Base-by-base conservation (phyloP, 2,797 vertebrate genomes). In the Gymnothorax javanicus region DNA sequence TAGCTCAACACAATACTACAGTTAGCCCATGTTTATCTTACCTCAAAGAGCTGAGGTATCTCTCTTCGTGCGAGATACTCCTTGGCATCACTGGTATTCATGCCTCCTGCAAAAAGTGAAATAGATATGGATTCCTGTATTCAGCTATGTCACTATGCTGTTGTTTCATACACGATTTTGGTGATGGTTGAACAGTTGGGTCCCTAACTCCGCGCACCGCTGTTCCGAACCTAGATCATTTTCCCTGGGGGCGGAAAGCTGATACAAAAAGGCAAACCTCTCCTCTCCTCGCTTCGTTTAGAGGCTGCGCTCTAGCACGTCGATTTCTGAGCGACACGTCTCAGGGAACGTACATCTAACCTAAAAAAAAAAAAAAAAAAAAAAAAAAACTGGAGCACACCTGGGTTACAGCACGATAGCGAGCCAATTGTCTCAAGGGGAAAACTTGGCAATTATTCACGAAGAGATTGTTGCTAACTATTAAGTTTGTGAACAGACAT, bases 31-130 rank as follows among this genome's bases (percentile, higher is more conserved):
- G 89, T 91, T 1, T 73, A 59, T 89, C 97, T 95, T 95, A 99
- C 98, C 97, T 99, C 98, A 93, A 99, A 99, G 71, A 99, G 97
- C 95, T 98, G 98, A 87, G 98, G 98, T 91, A 99, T 98, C 95
- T 99, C 98, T 93, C 96, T 96, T 89, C 96, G 96, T 87, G 97
- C 95, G 92, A 99, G 97, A 88, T 99, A 99, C 91, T 99, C 98
- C 96, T 98, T 99, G 84, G 97, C 97, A 89, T 99, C 98, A 94
- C 92, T 96, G 95, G 96, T 95, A 94, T 96, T 98, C 98, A 99
- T 98, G 87, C 94, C 94, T 94, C 57, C 54, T 25, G 69, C 20
- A 84, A 71, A 67, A 56, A 25, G 15, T 56, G 57, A 83, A 81
- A n/a, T 50, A 59, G 13, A 9, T 59, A 58, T 83, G 56, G 25